Evolutionary conservation across 1,140 invertebrate genomes (phyloP), one percentile per base, ranked within the genome.

Genomic region (Carposina sasakii): DNA sequence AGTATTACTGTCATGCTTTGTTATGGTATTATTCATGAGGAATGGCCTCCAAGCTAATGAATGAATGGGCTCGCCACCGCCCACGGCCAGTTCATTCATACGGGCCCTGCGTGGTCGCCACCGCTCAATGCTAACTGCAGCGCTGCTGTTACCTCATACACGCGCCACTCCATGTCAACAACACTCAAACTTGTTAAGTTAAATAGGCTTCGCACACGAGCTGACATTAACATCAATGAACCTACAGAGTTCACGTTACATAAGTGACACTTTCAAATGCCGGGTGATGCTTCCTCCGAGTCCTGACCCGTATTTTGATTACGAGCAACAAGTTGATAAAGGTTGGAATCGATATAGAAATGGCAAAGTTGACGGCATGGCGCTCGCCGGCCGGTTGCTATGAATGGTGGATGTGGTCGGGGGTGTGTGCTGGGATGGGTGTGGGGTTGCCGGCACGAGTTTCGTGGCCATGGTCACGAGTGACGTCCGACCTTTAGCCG

Each of bases 1-100:
- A 44, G 34, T 62, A 36, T 55, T 57, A 67, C 64, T 68, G 68
- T 67, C 71, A 65, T 57, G 65, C 73, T 76, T 76, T 67, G 65
- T 77, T 75, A 71, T 75, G 67, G 65, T 76, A 76, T 72, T 76
- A 77, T 82, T 81, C 74, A 78, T 73, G 67, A 78, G 67, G 64
- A 65, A 66, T 74, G 76, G 73, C 78, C 77, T 81, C 72, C 57
- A 44, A 72, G 63, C 50, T 78, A 81, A 81, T 83, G 78, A 82
- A 82, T 82, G 78, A 82, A 79, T 71, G 67, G 68, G 69, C 64
- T 61, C 66, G 65, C 68, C 61, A 54, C 63, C 76, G 75, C 79
- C 79, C 79, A 83, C 79, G 73, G 47, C 39, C 41, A 52, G 56
- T 78, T 73, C 79, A 83, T 83, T 81, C 76, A 81, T 83, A 68